Evolutionary conservation across 2,888 invertebrate genomes (phyloP).

Genomic region (Itoplectis maculator): DNA sequence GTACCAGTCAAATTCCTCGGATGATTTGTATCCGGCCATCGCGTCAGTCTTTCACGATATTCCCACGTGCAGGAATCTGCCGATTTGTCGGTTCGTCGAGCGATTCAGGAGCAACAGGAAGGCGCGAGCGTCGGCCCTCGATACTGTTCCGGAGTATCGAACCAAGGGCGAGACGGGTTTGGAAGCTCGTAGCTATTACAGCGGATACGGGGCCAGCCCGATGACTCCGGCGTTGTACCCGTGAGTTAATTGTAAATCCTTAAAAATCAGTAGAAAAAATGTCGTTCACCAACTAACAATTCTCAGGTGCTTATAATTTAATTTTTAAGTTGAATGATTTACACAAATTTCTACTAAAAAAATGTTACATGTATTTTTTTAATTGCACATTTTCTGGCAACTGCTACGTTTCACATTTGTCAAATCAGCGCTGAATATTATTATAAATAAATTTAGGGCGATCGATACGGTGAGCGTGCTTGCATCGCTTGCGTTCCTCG

Average conservation of each 20-base stretch:
- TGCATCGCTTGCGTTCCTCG: constrained; percentile 83
- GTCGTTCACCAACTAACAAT: neutral
- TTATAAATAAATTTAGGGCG: constrained; percentile 73
- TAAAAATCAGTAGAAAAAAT: neutral
- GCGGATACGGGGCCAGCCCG: constrained; percentile 71
- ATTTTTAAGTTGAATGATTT: neutral
- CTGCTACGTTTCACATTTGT: neutral
- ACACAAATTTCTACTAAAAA: neutral
- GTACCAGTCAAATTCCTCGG: constrained; percentile 37
- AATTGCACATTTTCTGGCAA: neutral
- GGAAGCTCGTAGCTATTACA: constrained; percentile 77
- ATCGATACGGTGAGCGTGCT: constrained; percentile 83
- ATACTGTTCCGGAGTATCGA: constrained; percentile 43
- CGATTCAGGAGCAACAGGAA: constrained; percentile 52
- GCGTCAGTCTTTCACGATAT: constrained; percentile 63
- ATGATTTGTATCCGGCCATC: constrained; percentile 61
- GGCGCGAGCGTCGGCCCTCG: constrained; percentile 19
- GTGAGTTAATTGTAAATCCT: constrained; percentile 72
- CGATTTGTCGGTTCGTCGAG: constrained; percentile 70
- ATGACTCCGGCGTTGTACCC: constrained; percentile 76
- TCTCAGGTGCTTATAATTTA: neutral
- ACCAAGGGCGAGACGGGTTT: constrained; percentile 50
- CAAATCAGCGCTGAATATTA: too few relatives aligned
- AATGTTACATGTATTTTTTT: neutral
- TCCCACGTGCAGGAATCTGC: constrained; percentile 69